Percentiles rank a stretch among this genome's conserved stretches.
Conservation (phyloP, 2,797 vertebrate species). For the Enteromius argenteus region DNA sequence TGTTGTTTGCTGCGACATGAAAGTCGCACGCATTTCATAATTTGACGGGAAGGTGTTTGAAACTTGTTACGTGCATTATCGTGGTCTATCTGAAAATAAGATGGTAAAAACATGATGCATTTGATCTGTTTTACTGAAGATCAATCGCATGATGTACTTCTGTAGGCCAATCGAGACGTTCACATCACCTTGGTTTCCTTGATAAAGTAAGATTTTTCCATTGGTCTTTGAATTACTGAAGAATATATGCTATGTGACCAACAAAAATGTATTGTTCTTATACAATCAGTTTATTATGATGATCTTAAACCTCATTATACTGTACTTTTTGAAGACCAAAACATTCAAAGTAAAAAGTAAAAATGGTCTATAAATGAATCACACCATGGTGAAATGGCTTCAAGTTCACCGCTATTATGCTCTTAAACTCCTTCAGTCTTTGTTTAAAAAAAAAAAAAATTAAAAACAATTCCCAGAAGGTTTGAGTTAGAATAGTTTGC, state of each 20-base stretch:
- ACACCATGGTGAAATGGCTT: background rate
- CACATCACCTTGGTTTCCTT: background rate
- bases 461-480: background rate
- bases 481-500: background rate
- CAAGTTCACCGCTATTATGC: background rate
- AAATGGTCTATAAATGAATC: background rate
- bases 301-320: background rate
- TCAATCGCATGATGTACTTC: background rate
- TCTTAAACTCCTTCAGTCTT: background rate
- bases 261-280: background rate
- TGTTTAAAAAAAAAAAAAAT: background rate
- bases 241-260: background rate
- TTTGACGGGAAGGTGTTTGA: background rate
- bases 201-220: background rate
- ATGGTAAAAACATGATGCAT: background rate
- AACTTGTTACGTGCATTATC: background rate
- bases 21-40: slow-evolving; percentile 23
- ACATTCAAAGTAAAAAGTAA: background rate
- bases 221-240: background rate
- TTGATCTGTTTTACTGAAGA: background rate
- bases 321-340: background rate
- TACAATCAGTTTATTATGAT: background rate
- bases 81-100: background rate
- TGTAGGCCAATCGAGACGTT: background rate
- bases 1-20: background rate